Evolutionary conservation across 2,888 invertebrate species (phyloP).

Genomic region (Morpho helenor): DNA sequence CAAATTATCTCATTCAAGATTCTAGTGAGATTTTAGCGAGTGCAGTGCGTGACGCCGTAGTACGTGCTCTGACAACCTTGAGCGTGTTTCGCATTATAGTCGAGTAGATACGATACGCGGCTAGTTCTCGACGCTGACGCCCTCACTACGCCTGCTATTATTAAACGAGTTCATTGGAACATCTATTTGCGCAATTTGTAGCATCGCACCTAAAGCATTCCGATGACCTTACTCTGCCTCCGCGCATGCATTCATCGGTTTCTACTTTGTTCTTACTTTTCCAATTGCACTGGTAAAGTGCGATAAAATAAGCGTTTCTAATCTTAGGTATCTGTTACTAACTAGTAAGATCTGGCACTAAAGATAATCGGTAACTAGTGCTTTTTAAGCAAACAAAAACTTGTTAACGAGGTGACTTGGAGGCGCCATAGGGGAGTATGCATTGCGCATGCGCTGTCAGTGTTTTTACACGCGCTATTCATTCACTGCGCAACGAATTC

Average conservation of each 20-base stretch:
- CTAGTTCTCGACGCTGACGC: constrained; percentile 50
- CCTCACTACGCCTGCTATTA: constrained; percentile 73
- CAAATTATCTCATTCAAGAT: constrained; percentile 40
- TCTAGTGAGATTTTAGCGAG: constrained; percentile 43
- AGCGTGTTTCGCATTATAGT: constrained; percentile 46
- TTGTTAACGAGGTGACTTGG: background rate
- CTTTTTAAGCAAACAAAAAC: constrained; percentile 6
- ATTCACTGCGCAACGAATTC: constrained; percentile 70
- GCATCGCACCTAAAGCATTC: constrained; percentile 65
- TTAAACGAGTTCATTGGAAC: constrained; percentile 79
- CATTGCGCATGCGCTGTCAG: constrained; percentile 66
- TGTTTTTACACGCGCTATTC: constrained; percentile 55
- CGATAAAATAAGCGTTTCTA: background rate
- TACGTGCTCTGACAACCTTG: constrained; percentile 52
- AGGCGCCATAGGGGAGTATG: constrained; percentile 45
- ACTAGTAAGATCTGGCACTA: background rate
- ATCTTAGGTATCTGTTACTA: no score
- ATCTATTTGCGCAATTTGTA: constrained; percentile 78
- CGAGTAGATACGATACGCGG: constrained; percentile 39
- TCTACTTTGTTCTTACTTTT: constrained; percentile 18
- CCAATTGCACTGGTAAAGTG: constrained; percentile 1
- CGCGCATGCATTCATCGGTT: constrained; percentile 32
- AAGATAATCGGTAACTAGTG: background rate
- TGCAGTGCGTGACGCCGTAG: constrained; percentile 39
- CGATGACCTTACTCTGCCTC: constrained; percentile 64